A percentile compares a stretch with the other conserved stretches of the same genome.
Evolutionary conservation across 2,797 vertebrate species (phyloP).

Genomic region (Melanotaenia maccullochi): DNA sequence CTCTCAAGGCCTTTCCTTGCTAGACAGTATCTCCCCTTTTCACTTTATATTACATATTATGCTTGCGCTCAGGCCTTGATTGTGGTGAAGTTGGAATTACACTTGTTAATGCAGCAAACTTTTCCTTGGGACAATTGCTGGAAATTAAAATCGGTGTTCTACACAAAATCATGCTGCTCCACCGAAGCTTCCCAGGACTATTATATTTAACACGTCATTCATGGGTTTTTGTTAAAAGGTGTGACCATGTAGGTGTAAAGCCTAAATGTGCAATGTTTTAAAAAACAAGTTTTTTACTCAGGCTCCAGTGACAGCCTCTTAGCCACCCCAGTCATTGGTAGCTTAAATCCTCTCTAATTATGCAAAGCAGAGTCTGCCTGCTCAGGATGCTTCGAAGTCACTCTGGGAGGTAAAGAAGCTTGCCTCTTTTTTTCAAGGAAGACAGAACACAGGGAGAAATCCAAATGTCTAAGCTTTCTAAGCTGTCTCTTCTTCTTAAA

Average conservation of each 20-base stretch:
- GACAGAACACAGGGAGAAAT: conserved; percentile 61
- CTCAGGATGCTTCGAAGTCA: conserved; percentile 74
- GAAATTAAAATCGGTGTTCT: background rate
- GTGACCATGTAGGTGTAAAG: conserved; percentile 1
- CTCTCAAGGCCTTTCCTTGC: background rate
- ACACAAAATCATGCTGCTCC: background rate
- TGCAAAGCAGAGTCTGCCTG: conserved; percentile 72
- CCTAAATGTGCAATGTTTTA: conserved; percentile 34
- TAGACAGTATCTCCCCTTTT: background rate
- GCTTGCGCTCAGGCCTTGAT: background rate
- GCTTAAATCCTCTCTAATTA: conserved; percentile 73
- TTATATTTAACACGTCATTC: conserved; percentile 8
- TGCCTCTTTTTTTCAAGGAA: conserved; percentile 58
- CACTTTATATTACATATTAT: background rate
- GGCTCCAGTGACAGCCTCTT: conserved; percentile 48
- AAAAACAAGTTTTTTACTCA: conserved; percentile 39
- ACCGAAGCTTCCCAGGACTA: background rate
- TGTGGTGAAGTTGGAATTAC: background rate
- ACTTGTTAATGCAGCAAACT: background rate
- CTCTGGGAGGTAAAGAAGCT: conserved; percentile 73
- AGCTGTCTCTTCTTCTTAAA: conserved; percentile 67
- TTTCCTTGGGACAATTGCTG: background rate
- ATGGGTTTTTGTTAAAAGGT: conserved; percentile 15
- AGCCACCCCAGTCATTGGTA: conserved; percentile 45
- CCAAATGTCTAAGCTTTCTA: conserved; percentile 69